These are phyloP conservation scores for Oscheius sp. DNA, from an alignment of 2,888 invertebrate genomes.

Conservation along the genomic window DNA sequence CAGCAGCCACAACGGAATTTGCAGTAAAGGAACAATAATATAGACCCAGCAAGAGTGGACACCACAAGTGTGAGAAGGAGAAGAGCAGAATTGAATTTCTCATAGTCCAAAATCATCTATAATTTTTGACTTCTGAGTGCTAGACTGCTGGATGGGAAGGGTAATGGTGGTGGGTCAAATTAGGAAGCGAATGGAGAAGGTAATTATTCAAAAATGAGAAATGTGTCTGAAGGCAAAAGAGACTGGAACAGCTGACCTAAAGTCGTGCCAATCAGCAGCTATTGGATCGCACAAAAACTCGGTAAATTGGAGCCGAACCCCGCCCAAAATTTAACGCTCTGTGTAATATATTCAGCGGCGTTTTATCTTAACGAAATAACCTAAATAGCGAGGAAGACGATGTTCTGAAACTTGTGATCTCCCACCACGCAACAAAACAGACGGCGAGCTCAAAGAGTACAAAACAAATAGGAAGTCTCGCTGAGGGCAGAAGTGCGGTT, in stretches of 20 bases:
- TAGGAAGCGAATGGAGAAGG: background rate
- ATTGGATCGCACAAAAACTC: conserved; percentile 11
- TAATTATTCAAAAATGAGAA: conserved; percentile 21
- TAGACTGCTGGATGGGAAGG: background rate
- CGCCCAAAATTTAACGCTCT: background rate
- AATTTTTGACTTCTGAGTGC: background rate
- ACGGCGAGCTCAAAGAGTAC: conserved; percentile 12
- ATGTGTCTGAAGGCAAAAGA: background rate
- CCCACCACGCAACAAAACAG: background rate
- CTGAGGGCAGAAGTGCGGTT: conserved; percentile 4
- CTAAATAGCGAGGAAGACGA: background rate
- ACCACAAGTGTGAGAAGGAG: conserved; percentile 36
- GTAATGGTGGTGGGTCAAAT: background rate
- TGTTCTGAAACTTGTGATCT: background rate
- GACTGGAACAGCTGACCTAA: background rate
- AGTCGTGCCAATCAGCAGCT: conserved; percentile 4
- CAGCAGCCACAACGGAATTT: conserved; percentile 39
- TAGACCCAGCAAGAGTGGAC: conserved; percentile 28
- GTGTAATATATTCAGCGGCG: background rate
- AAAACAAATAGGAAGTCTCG: conserved; percentile 18
- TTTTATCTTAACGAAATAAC: background rate
- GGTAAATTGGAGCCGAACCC: background rate
- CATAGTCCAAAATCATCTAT: conserved; percentile 19
- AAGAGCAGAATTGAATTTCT: conserved; percentile 42
- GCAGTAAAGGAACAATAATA: conserved; percentile 35